Evolutionary conservation across 2,888 invertebrate species (phyloP), one percentile per base, ranked within the genome.

Genomic region (Ptychoptera albimana): DNA sequence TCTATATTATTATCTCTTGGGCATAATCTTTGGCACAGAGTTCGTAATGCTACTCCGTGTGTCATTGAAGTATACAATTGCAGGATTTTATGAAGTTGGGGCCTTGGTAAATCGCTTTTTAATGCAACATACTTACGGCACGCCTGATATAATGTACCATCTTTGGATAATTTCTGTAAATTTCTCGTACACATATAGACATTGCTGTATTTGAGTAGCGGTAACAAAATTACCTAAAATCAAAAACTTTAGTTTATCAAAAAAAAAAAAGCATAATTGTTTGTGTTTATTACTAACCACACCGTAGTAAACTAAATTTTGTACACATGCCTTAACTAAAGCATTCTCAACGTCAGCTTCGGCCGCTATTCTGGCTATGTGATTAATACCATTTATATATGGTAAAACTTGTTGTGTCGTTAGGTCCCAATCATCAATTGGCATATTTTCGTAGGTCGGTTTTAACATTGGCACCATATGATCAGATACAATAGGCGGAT

Each of bases 311-410:
- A 86, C 77, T 50, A 94, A 70, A 67, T 94, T 94, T 61, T 92
- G 92, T 46, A 94, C 78, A 61, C 92, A 92, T 1, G 89, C 85
- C 64, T 94, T 94, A 1, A 94, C 94, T 31, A 94, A 71, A 60
- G 88, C 87, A 51, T 85, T 86, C 60, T 94, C 93, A 0, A 96
- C 91, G 57, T 92, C 89, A 0, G 92, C 84, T 56, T 89, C 82
- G 0, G 79, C 75, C 0, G 93, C 85, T 50, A 96, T 92, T 55
- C 86, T 82, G 0, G 86, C 79, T 5, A 94, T 79, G 61, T 94
- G 92, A 64, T 91, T 88, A 57, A 85, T 86, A 1, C 94, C 93
- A 63, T 94, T 86, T 42, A 96, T 87, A 57, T 82, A 84, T 0
- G 89, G 87, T 23, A 89, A 64, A 31, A 83, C 87, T 74, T 92